Evolutionary conservation across 1,140 invertebrate species (phyloP), one percentile per base, ranked within the genome.

Genomic region (Drosophila athabasca): DNA sequence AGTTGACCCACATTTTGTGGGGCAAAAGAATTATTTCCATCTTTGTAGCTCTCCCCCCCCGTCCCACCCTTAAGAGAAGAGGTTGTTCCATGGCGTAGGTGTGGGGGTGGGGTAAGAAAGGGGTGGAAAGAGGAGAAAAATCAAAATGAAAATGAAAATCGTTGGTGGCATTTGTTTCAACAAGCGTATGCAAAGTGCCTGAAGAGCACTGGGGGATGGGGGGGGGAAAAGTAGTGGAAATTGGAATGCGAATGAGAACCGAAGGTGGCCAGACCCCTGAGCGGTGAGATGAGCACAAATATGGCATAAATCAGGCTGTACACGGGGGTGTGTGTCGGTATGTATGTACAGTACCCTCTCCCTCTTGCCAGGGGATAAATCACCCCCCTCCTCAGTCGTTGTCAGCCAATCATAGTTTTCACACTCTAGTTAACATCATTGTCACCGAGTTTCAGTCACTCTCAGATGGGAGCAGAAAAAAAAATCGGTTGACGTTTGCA

Each of bases 401-500:
- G 75, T 68, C 82, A 88, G 82, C 82, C 82, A 88, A 87, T 87
- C 83, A 87, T 87, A 87, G 82, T 87, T 87, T 87, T 87, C 82
- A 87, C 82, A 87, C 82, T 87, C 82, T 88, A 87, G 82, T 87
- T 87, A 87, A 87, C 82, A 87, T 82, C 82, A 87, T 87, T 87
- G 82, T 87, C 79, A 83, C 83, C 79, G 83, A 71, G 83, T 73
- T 83, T 87, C 52, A 70, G 51, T 69, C 67, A 70, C 52, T 69
- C 65, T 44, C 79, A 71, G 49, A 45, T 11, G 35, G 46, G 15
- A 58, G 15, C 17, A 46, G 26, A 70, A 70, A 79, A 35, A 70
- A 70, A 79, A 88, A 83, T 72, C 64, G 50, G 70, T 72, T 72
- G 76, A 79, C 83, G 83, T 83, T 87, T 88, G 83, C 82, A 88